Percentiles rank a stretch among this genome's conserved stretches.
phyloP scores from a whole-genome alignment of 2,888 invertebrate genomes.

The Hemistola chrysoprasaria region DNA sequence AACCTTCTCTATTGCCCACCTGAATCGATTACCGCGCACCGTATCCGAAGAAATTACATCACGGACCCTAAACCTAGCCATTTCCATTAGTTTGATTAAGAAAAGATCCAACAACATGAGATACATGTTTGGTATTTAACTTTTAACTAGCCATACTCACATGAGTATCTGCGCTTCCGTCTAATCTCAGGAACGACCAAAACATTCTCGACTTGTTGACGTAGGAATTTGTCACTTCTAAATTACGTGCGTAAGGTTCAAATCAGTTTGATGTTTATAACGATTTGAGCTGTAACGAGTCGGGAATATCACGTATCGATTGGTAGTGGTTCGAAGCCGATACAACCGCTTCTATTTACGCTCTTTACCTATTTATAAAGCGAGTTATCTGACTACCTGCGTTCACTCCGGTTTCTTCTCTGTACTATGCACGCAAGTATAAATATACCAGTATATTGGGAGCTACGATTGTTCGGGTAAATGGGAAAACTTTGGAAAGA shows the following conservation, averaged over 20 bases:
- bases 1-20: slow-evolving; percentile 19
- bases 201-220: slow-evolving; percentile 34
- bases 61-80: slow-evolving; percentile 50
- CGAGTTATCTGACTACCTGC: slow-evolving; percentile 70
- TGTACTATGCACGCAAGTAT: slow-evolving; percentile 31
- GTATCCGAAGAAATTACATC: slow-evolving; percentile 46
- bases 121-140: slow-evolving; percentile 69
- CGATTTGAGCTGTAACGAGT: slow-evolving; percentile 42
- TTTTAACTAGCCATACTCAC: slow-evolving; percentile 67
- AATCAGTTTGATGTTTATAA: slow-evolving; percentile 31
- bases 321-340: slow-evolving; percentile 71
- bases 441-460: slow-evolving; percentile 29
- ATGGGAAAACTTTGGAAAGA: slow-evolving; percentile 24
- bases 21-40: slow-evolving; percentile 33
- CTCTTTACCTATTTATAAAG: slow-evolving; percentile 80
- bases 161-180: slow-evolving; percentile 51
- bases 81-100: slow-evolving; percentile 74
- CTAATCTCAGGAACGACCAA: slow-evolving; percentile 39
- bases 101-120: slow-evolving; percentile 59
- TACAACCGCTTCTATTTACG: slow-evolving; percentile 78
- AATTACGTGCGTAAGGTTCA: slow-evolving; percentile 13
- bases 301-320: slow-evolving; percentile 63
- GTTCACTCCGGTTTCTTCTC: slow-evolving; percentile 42
- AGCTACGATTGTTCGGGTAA: slow-evolving; percentile 19
- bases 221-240: slow-evolving; percentile 31